phyloP scores from a whole-genome alignment of 1,140 invertebrate genomes.

The Eriocheir sinensis region DNA sequence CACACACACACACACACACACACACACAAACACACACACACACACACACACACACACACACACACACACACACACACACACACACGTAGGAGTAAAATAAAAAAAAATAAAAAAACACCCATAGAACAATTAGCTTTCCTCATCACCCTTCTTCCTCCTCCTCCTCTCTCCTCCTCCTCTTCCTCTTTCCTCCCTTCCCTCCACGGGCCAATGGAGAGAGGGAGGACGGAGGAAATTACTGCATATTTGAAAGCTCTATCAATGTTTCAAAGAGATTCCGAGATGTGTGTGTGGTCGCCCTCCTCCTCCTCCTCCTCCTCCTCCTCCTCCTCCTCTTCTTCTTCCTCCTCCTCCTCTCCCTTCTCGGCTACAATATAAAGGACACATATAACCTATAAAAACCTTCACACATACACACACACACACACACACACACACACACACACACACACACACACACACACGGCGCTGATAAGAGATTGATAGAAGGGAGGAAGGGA shows the following conservation, averaged over 20 bases:
- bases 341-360: background rate
- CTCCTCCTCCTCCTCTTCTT: too few species aligned
- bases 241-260: conserved; percentile 63
- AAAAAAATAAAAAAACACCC: background rate
- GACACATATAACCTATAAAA: background rate
- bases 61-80: conserved; percentile 13
- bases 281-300: background rate
- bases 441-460: background rate
- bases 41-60: too few species aligned
- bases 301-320: background rate
- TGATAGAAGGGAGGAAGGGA: background rate
- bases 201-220: background rate
- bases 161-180: conserved; percentile 7
- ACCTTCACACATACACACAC: conserved; percentile 32
- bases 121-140: background rate
- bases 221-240: conserved; percentile 42
- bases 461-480: background rate
- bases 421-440: background rate
- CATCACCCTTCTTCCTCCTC: background rate
- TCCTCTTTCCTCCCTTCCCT: background rate
- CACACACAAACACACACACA: too few species aligned
- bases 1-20: too few species aligned
- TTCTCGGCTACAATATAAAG: background rate
- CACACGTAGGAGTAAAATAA: background rate
- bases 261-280: conserved; percentile 65